Evolutionary conservation across 2,888 invertebrate genomes (phyloP).

Genomic region (Dryobota labecula): DNA sequence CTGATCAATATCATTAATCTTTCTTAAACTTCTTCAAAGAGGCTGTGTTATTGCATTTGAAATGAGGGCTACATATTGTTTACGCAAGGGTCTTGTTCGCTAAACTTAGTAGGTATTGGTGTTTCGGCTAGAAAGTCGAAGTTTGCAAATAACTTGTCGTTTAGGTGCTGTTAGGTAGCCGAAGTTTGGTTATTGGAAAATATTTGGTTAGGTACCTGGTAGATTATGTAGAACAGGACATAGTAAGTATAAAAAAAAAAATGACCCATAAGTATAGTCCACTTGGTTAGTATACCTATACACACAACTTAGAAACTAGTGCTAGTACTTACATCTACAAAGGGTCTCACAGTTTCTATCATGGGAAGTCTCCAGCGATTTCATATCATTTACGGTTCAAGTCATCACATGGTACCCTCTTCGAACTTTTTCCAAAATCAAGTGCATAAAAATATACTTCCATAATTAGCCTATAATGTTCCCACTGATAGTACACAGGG

Average conservation of each 20-base stretch:
- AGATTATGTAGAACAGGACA: no score
- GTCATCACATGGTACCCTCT: background rate
- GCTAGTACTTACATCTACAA: no score
- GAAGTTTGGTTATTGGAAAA: slow-evolving; percentile 43
- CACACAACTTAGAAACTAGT: no score
- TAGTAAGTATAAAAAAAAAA: no score
- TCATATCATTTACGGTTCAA: no score
- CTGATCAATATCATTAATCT: slow-evolving; percentile 44
- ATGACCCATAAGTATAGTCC: no score
- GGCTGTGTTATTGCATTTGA: slow-evolving; percentile 53
- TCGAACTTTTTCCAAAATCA: background rate
- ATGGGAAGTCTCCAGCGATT: no score
- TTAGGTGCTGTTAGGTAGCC: slow-evolving; percentile 2
- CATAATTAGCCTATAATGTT: no score
- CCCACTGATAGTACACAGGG: no score
- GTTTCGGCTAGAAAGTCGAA: slow-evolving; percentile 25
- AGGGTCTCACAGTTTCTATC: no score
- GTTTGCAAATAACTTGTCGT: slow-evolving; percentile 35
- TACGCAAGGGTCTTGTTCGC: slow-evolving; percentile 29
- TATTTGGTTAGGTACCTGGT: background rate
- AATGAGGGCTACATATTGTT: slow-evolving; percentile 51
- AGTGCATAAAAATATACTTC: no score
- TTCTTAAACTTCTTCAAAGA: slow-evolving; percentile 23
- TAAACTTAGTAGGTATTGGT: slow-evolving; percentile 29
- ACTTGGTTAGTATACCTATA: no score